phyloP scores from a whole-genome alignment of 2,113 vertebrate genomes.

The Ploceus nigricollis region DNA sequence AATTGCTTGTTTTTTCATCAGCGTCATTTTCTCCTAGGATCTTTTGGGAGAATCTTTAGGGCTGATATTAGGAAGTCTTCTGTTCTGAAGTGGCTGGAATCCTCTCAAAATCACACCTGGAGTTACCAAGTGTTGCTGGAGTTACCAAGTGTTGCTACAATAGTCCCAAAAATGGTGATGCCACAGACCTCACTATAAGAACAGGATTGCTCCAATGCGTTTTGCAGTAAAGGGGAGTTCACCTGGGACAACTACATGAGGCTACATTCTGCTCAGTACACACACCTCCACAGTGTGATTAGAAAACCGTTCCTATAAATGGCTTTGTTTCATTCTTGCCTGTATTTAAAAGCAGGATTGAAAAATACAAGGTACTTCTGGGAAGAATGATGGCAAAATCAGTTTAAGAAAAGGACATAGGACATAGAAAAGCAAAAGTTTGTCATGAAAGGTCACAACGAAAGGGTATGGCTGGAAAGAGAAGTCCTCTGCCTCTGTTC shows the following conservation, averaged over 20 bases:
- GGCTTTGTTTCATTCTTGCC: background rate
- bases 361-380: background rate
- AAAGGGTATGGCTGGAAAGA: background rate
- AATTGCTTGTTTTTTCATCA: background rate
- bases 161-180: background rate
- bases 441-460: background rate
- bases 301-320: background rate
- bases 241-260: background rate
- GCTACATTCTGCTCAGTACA: background rate
- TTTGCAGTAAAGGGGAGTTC: background rate
- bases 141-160: background rate
- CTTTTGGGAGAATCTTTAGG: background rate
- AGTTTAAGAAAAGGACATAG: background rate
- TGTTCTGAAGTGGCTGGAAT: background rate
- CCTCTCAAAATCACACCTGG: background rate
- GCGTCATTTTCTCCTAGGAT: background rate
- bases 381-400: background rate
- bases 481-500: background rate
- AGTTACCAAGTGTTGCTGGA: background rate
- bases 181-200: background rate
- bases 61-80: background rate
- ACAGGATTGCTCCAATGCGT: background rate
- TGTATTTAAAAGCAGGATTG: background rate
- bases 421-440: no score
- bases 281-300: background rate